Evolutionary conservation across 1,140 invertebrate genomes (phyloP).

Genomic region (Latrodectus geometricus): DNA sequence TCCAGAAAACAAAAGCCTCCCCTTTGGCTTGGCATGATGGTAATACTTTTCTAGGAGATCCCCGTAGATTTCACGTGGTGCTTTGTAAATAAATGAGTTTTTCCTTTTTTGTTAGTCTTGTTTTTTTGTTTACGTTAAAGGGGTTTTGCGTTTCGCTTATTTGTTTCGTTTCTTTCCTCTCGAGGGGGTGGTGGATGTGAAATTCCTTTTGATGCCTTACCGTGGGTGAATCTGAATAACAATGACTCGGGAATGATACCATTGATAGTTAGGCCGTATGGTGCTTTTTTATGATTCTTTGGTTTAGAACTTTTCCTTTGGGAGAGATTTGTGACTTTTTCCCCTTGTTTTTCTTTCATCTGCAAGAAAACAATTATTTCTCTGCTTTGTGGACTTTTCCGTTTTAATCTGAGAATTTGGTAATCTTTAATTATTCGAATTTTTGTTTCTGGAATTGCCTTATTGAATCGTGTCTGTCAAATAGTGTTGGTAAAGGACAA

Average conservation of each 20-base stretch:
- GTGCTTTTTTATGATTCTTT: constrained; percentile 1
- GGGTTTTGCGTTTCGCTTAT: constrained; percentile 25
- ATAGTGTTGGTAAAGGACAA: too few species aligned
- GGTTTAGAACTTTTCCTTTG: constrained; percentile 11
- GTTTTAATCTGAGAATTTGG: not conserved
- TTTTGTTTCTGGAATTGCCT: too few species aligned
- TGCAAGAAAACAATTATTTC: constrained; percentile 25
- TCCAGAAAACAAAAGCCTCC: constrained; percentile 41
- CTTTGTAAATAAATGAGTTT: constrained; percentile 60
- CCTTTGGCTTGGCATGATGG: constrained; percentile 41
- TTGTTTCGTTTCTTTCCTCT: constrained; percentile 24
- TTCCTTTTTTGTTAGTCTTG: not conserved
- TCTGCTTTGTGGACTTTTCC: not conserved
- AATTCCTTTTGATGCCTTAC: constrained; percentile 10
- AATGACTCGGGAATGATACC: constrained; percentile 24
- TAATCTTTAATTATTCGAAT: not conserved
- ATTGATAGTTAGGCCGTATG: constrained; percentile 26
- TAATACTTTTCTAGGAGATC: constrained; percentile 47
- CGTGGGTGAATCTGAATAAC: constrained; percentile 27
- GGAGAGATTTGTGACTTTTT: constrained; percentile 13
- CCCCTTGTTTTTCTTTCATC: not conserved
- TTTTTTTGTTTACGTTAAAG: constrained; percentile 16
- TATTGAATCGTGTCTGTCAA: too few species aligned
- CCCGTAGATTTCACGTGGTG: constrained; percentile 19
- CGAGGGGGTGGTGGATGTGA: not conserved